Evolutionary conservation across 2,797 vertebrate species (phyloP), one percentile per base, ranked within the genome.

Genomic region (Spinus pinus): DNA sequence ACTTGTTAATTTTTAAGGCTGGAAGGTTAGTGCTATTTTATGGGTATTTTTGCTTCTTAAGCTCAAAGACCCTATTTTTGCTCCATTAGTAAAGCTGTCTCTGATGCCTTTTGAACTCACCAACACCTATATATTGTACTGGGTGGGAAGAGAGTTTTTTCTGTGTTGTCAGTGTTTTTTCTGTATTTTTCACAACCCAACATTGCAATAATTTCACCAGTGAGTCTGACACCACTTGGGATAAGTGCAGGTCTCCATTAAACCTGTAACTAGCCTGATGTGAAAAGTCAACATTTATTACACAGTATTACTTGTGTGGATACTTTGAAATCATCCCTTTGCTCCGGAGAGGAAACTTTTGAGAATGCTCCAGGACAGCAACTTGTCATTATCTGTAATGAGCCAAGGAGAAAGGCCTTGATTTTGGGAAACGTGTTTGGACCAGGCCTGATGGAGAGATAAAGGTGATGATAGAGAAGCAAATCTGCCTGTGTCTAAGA

Each of bases 181-280:
- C 79, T 69, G 56, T 74, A 3, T 93, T 95, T 96, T 95, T 94
- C 87, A 94, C 61, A 83, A 78, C 86, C 74, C 65, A 69, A 6
- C 66, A 80, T 91, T 95, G 92, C 89, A 80, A 81, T 95, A 93
- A 93, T 86, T 91, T 86, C 42, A 91, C 81, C 65, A 41, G 51
- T 5, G 54, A 65, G 41, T 41, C 60, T 87, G 92, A 90, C 30
- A 51, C 70, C 60, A 21, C 84, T 94, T 92, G 94, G 86, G 88
- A 95, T 94, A 92, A 96, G 83, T 81, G 74, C 30, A 49, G 86
- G 51, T 95, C 66, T 94, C 88, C 72, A 71, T 94, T 96, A 94
- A 94, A 95, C 83, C 80, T 92, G 66, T 93, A 92, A 95, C 74
- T 93, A 93, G 51, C 51, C 61, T 87, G 79, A 94, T 94, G 81